Evolutionary conservation across 2,113 vertebrate genomes (phyloP).

Genomic region (Psettodes erumei): DNA sequence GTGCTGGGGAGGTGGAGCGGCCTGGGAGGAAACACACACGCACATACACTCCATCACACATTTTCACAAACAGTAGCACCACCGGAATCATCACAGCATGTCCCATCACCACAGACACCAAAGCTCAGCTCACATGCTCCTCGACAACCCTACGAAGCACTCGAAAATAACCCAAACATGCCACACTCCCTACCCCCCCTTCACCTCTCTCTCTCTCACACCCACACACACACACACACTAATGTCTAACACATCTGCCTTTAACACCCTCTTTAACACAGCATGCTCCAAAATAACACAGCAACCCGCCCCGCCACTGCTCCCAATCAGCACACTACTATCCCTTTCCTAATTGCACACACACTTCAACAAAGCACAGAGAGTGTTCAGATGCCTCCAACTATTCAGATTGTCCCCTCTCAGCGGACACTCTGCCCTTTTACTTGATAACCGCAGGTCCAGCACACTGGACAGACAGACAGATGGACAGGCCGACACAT

Average conservation of each 20-base stretch:
- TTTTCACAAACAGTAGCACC: slow-evolving; percentile 47
- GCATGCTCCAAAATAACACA: slow-evolving; percentile 68
- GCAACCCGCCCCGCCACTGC: slow-evolving; percentile 50
- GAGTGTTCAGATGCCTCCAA: slow-evolving; percentile 46
- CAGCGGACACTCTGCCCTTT: slow-evolving; percentile 56
- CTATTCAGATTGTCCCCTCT: slow-evolving; percentile 33
- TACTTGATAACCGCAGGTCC: slow-evolving; percentile 50
- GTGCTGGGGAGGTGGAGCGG: slow-evolving; percentile 66
- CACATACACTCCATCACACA: slow-evolving; percentile 34
- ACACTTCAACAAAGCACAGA: slow-evolving; percentile 52
- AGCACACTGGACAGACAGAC: slow-evolving; percentile 33
- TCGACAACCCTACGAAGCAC: slow-evolving; percentile 46
- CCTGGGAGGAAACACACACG: slow-evolving; percentile 62
- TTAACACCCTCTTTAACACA: slow-evolving; percentile 68
- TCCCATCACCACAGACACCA: slow-evolving; percentile 21
- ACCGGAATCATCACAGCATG: slow-evolving; percentile 44
- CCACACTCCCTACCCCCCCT: background rate
- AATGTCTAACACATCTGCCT: slow-evolving; percentile 65
- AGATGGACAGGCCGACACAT: slow-evolving; percentile 15
- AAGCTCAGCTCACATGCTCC: slow-evolving; percentile 55
- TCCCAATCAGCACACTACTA: slow-evolving; percentile 60
- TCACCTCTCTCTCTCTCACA: slow-evolving; percentile 5
- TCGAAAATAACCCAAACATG: slow-evolving; percentile 63
- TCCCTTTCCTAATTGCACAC: slow-evolving; percentile 59
- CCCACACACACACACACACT: slow-evolving; percentile 5